Conservation (phyloP, 2,797 vertebrate species). For the Acanthurus leucopareius region DNA sequence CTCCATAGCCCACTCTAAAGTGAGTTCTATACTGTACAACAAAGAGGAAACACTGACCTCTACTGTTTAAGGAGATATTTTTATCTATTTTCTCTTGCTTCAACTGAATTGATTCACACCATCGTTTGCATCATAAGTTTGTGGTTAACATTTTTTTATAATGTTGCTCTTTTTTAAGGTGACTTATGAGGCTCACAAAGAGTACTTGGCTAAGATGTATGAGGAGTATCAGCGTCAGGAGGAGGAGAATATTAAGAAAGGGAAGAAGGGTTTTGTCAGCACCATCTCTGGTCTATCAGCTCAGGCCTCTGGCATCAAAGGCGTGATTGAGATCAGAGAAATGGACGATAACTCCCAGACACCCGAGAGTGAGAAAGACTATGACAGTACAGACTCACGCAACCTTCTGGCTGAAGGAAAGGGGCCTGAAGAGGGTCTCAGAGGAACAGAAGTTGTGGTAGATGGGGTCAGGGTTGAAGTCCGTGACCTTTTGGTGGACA, state of each 20-base stretch:
- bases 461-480: constrained; percentile 92
- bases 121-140: background rate
- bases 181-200: constrained; percentile 94
- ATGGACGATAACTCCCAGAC: constrained; percentile 93
- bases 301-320: constrained; percentile 89
- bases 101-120: background rate
- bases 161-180: constrained; percentile 68
- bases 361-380: constrained; percentile 93
- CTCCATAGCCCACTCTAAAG: constrained; percentile 99
- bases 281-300: constrained; percentile 97
- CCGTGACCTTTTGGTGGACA: constrained; percentile 95
- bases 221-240: constrained; percentile 98
- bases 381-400: constrained; percentile 87
- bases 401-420: constrained; percentile 91
- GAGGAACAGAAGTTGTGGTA: constrained; percentile 74
- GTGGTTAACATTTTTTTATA: background rate
- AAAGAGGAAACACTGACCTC: constrained; percentile 77
- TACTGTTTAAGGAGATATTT: constrained; percentile 48
- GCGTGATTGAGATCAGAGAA: constrained; percentile 91
- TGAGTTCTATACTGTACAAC: constrained; percentile 85
- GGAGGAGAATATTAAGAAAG: constrained; percentile 98
- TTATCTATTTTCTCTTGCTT: background rate
- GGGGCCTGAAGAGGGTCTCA: constrained; percentile 80
- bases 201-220: constrained; percentile 98
- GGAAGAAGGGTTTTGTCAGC: constrained; percentile 96